Evolutionary conservation across 2,888 invertebrate genomes (phyloP), one percentile per base, ranked within the genome.

Genomic region (Merodon equestris): DNA sequence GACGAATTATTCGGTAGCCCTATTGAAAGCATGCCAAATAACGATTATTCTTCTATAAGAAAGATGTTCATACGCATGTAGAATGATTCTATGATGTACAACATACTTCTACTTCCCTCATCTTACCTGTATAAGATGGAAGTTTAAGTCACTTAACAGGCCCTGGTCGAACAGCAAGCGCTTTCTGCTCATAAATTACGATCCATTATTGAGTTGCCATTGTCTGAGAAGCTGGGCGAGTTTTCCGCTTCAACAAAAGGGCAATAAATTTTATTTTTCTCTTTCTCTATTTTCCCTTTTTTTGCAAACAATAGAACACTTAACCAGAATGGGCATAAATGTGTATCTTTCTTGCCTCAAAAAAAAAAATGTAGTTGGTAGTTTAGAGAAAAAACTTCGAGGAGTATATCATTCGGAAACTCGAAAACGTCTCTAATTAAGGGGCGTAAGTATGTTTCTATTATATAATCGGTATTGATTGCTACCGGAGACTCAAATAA

Each of bases 161-260:
- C 38, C 50, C 27, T 47, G 44, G 48, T 64, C 18, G 61, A 73
- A 45, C 64, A 58, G 48, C 54, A 68, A 73, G 60, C 68, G 68
- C 54, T 79, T 72, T 45, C 50, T 63, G 54, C 45, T 63, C 64
- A 79, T 79, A 73, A 73, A 79, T 79, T 79, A 79, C 79, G 64
- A 79, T 79, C 79, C 73, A 79, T 79, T 79, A 79, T 79, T 79
- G 79, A 79, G 79, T 73, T 79, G 63, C 73, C 60, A 79, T 79
- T 79, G 79, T 79, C 73, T 79, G 73, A 79, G 73, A 73, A 60
- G 79, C 68, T 73, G 79, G 68, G 79, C 68, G 79, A 79, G 79
- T 79, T 79, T 79, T 73, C 73, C 73, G 79, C 79, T 73, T 79
- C 63, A 73, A 68, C 79, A 79, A 79, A 64, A 70, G 73, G 47